Conservation (phyloP, 2,113 vertebrate species). For the Salvelinus fontinalis region DNA sequence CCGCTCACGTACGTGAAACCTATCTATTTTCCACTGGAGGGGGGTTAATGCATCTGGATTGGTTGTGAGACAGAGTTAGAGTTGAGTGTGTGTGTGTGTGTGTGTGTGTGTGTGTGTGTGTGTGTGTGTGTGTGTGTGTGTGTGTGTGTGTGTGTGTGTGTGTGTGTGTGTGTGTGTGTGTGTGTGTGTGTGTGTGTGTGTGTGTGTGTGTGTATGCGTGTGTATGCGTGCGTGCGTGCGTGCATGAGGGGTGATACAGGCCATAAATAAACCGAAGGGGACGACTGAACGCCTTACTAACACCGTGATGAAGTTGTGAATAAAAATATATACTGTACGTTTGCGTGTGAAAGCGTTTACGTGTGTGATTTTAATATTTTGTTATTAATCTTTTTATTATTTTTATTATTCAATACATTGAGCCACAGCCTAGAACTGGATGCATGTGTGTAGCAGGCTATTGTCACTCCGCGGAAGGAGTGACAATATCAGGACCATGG, state of each 20-base stretch:
- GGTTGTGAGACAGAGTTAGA: neutral
- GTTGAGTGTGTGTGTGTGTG: neutral
- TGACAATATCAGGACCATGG: no score
- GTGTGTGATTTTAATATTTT: neutral
- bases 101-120: neutral
- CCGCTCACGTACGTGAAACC: slow-evolving; percentile 1
- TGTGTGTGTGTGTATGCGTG: neutral
- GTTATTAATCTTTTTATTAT: no score
- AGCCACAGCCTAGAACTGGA: no score
- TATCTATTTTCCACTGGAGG: slow-evolving; percentile 5
- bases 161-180: neutral
- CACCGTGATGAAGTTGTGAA: no score
- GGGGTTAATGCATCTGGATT: neutral
- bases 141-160: slow-evolving; percentile 1
- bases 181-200: neutral
- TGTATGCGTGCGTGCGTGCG: neutral
- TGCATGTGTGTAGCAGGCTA: no score
- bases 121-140: slow-evolving; percentile 4
- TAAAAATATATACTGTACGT: no score
- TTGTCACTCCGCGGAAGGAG: no score
- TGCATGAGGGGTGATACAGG: neutral
- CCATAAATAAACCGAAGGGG: no score
- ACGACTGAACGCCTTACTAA: no score
- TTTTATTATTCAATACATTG: no score
- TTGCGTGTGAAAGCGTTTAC: neutral